These are phyloP conservation scores for Varecia variegata DNA, from an alignment of 2,797 vertebrate genomes.

Conservation along the genomic window DNA sequence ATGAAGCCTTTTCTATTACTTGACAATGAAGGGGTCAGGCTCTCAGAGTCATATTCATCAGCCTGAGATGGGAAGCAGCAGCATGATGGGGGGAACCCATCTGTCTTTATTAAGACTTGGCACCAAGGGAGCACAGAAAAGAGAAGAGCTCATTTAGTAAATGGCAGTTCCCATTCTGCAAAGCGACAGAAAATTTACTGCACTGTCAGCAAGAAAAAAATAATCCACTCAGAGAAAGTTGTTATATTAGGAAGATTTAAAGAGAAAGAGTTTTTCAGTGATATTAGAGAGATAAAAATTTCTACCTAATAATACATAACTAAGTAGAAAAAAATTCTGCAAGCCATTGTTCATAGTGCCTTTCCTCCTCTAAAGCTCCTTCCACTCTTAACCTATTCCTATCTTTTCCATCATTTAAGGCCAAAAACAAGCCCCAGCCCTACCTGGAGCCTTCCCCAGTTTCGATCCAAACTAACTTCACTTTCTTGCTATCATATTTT, in stretches of 20 bases:
- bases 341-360: background rate
- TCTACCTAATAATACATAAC: slow-evolving; percentile 39
- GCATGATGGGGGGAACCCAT: slow-evolving; percentile 75
- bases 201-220: slow-evolving; percentile 74
- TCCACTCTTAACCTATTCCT: background rate
- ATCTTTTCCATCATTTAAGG: slow-evolving; percentile 16
- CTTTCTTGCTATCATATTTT: background rate
- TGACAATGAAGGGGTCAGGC: slow-evolving; percentile 69
- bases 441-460: background rate
- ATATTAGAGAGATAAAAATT: slow-evolving; percentile 51
- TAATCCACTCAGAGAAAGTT: slow-evolving; percentile 70
- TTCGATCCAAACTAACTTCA: background rate
- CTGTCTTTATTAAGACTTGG: slow-evolving; percentile 80
- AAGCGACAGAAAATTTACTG: slow-evolving; percentile 79
- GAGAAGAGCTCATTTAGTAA: slow-evolving; percentile 78
- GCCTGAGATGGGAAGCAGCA: slow-evolving; percentile 76
- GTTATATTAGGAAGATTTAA: slow-evolving; percentile 60
- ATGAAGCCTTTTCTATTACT: slow-evolving; percentile 61
- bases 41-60: slow-evolving; percentile 77
- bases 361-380: background rate
- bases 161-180: slow-evolving; percentile 74
- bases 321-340: slow-evolving; percentile 27
- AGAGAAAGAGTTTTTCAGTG: slow-evolving; percentile 66
- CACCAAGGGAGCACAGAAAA: slow-evolving; percentile 76
- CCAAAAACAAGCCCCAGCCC: background rate